Percentiles rank a stretch among this genome's conserved stretches.
These are phyloP conservation scores for Lepidothrix coronata DNA, from an alignment of 2,113 vertebrate genomes.

Conservation along the genomic window DNA sequence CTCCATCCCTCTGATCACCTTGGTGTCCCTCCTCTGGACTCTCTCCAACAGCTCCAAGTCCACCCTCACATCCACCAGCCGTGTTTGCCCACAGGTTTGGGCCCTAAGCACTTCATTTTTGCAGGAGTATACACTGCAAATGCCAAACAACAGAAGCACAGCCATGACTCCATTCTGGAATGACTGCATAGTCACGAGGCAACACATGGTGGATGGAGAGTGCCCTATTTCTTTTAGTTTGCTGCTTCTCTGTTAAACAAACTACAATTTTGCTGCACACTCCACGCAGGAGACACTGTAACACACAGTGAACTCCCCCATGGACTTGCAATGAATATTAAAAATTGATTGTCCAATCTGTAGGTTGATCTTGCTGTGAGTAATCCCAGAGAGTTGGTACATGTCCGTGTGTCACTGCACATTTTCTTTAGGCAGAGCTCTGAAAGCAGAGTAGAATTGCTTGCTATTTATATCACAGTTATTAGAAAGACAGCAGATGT, in stretches of 20 bases:
- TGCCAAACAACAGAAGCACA: neutral
- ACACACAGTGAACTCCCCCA: neutral
- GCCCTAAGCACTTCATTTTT: neutral
- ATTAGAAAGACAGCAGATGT: neutral
- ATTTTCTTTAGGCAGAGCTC: neutral
- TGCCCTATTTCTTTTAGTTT: neutral
- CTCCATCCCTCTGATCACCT: neutral
- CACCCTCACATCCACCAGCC: neutral
- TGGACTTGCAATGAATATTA: neutral
- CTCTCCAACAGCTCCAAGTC: rapidly evolving
- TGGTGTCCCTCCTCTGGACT: neutral
- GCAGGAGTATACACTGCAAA: neutral
- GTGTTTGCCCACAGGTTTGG: rapidly evolving
- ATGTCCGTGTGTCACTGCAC: neutral
- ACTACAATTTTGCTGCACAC: neutral
- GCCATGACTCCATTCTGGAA: neutral
- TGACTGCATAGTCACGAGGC: neutral
- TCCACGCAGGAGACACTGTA: neutral
- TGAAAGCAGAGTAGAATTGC: neutral
- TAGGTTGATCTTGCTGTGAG: neutral
- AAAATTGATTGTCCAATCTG: constrained; percentile 12
- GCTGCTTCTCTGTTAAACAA: neutral
- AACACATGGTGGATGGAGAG: rapidly evolving
- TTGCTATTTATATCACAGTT: neutral
- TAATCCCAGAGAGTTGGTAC: neutral